Conservation (phyloP, 2,113 vertebrate genomes). For the Chaetodon trifascialis region DNA sequence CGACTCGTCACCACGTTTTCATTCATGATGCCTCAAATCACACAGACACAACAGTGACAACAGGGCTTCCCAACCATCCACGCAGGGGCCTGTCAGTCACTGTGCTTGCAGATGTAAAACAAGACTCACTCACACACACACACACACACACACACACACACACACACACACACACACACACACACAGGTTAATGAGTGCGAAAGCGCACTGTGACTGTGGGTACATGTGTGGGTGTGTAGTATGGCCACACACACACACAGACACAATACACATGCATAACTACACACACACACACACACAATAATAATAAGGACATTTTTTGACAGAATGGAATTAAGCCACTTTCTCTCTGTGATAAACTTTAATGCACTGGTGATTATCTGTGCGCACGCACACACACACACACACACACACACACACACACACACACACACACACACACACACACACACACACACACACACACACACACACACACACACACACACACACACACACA, state of each 20-base stretch:
- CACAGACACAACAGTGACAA: background rate
- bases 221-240: too few species aligned
- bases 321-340: slow-evolving; percentile 50
- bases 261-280: background rate
- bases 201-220: too few species aligned
- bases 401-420: slow-evolving; percentile 48
- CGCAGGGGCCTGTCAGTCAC: background rate
- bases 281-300: background rate
- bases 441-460: slow-evolving; percentile 28
- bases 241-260: too few species aligned
- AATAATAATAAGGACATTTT: slow-evolving; percentile 19
- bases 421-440: slow-evolving; percentile 44
- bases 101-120: background rate
- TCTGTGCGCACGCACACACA: slow-evolving; percentile 35
- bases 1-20: too few species aligned
- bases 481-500: slow-evolving; percentile 44
- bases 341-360: slow-evolving; percentile 49
- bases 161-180: background rate
- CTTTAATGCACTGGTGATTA: slow-evolving; percentile 55
- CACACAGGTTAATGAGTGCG: background rate
- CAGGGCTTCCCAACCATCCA: background rate
- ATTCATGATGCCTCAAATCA: too few species aligned
- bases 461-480: slow-evolving; percentile 16
- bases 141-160: background rate
- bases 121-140: too few species aligned